These are phyloP conservation scores for Crenuchus spilurus DNA, from an alignment of 2,797 vertebrate genomes.

Conservation along the genomic window DNA sequence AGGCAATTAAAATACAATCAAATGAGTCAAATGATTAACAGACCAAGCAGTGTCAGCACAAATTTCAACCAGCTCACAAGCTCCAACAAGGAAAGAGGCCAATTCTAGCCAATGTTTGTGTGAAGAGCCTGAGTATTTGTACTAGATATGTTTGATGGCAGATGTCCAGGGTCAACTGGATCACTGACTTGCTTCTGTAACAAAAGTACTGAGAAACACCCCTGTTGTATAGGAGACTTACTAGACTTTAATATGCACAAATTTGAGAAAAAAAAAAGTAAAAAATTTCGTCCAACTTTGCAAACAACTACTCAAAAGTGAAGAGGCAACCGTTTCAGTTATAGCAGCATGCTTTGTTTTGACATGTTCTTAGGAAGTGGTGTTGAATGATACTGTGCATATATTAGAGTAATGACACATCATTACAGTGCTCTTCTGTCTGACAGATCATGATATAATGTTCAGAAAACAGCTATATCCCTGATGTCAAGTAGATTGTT, in stretches of 20 bases:
- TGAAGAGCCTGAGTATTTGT: conserved; percentile 28
- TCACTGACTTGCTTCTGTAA: conserved; percentile 18
- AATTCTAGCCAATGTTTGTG: conserved; percentile 37
- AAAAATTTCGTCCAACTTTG: too few relatives aligned
- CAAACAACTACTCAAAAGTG: too few relatives aligned
- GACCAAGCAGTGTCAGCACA: conserved; percentile 11
- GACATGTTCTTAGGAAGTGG: too few relatives aligned
- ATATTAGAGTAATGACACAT: too few relatives aligned
- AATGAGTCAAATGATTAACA: conserved; percentile 25
- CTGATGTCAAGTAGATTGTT: too few relatives aligned
- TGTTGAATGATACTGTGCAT: too few relatives aligned
- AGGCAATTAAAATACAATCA: conserved; percentile 14
- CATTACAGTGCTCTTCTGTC: too few relatives aligned
- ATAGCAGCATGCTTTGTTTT: too few relatives aligned
- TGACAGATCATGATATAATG: too few relatives aligned
- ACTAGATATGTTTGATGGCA: conserved; percentile 24
- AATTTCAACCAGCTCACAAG: conserved; percentile 17
- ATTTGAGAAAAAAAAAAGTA: background rate
- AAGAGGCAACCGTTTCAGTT: too few relatives aligned
- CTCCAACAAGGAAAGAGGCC: conserved; percentile 13
- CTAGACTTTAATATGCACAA: background rate
- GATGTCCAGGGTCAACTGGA: conserved; percentile 28
- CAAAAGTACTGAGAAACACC: background rate
- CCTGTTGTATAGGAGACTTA: background rate
- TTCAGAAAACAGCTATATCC: too few relatives aligned